Conservation (phyloP, 2,797 vertebrate species). For the Sternotherus odoratus region DNA sequence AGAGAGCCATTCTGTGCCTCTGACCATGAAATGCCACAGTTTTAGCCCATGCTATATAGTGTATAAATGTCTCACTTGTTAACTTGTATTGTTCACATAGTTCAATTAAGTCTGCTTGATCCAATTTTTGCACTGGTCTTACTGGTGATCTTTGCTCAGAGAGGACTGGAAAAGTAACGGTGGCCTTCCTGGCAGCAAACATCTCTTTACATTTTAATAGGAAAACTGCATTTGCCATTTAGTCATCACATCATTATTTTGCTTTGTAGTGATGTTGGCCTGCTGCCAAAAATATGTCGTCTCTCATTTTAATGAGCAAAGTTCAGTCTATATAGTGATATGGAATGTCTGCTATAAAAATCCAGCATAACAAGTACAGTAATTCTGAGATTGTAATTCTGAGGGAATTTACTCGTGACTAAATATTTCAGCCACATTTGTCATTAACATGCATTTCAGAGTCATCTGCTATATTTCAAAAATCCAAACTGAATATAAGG, state of each 20-base stretch:
- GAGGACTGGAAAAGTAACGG: background rate
- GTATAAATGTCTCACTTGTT: background rate
- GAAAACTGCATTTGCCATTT: background rate
- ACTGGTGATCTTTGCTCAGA: background rate
- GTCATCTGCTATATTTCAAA: background rate
- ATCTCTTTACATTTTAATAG: background rate
- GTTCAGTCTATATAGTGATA: background rate
- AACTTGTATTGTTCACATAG: background rate
- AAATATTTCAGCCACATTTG: background rate
- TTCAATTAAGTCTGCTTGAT: background rate
- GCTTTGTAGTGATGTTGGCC: background rate
- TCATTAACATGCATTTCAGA: background rate
- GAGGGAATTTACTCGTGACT: background rate
- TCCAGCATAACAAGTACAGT: background rate
- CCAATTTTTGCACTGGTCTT: background rate
- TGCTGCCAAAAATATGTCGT: background rate
- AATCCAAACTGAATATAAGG: background rate
- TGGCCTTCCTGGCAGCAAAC: background rate
- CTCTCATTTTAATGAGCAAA: conserved; percentile 9
- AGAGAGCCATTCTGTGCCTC: background rate
- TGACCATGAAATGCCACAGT: background rate
- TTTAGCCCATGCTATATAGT: background rate
- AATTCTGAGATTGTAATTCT: background rate
- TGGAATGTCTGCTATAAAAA: background rate
- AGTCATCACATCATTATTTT: background rate